A percentile compares a stretch with the other conserved stretches of the same genome.
Evolutionary conservation across 2,113 vertebrate species (phyloP).

Genomic region (Silurus asotus): DNA sequence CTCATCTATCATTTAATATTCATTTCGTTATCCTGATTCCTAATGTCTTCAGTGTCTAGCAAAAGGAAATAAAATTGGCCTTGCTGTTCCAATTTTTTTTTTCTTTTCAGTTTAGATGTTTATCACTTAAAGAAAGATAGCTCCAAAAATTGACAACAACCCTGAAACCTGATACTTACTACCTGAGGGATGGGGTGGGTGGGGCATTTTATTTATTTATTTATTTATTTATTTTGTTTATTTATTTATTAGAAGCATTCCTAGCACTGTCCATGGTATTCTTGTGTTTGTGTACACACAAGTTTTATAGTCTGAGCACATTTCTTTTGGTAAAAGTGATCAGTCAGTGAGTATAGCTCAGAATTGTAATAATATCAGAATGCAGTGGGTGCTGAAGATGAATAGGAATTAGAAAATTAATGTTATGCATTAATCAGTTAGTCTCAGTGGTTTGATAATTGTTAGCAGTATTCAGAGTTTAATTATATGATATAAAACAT

Average conservation of each 20-base stretch:
- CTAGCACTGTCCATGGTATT: too few relatives aligned
- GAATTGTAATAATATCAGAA: not conserved
- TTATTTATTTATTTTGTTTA: too few relatives aligned
- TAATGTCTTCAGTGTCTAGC: not conserved
- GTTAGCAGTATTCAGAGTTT: not conserved
- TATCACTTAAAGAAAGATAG: not conserved
- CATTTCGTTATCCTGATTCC: not conserved
- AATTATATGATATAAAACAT: not conserved
- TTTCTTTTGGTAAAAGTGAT: not conserved
- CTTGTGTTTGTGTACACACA: too few relatives aligned
- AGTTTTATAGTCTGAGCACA: too few relatives aligned
- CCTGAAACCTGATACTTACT: too few relatives aligned
- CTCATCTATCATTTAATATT: not conserved
- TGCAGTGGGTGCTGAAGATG: not conserved
- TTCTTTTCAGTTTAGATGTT: not conserved
- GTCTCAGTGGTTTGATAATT: not conserved
- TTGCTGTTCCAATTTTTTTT: not conserved
- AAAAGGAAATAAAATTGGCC: too few relatives aligned
- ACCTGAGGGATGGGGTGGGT: not conserved
- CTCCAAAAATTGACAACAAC: too few relatives aligned
- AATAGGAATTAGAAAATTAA: not conserved
- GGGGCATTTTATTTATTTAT: too few relatives aligned
- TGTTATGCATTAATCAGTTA: not conserved
- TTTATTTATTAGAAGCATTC: too few relatives aligned
- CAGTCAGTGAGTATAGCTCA: not conserved